A percentile compares a stretch with the other conserved stretches of the same genome.
Conservation (phyloP, 2,113 vertebrate species). For the Embiotoca jacksoni region DNA sequence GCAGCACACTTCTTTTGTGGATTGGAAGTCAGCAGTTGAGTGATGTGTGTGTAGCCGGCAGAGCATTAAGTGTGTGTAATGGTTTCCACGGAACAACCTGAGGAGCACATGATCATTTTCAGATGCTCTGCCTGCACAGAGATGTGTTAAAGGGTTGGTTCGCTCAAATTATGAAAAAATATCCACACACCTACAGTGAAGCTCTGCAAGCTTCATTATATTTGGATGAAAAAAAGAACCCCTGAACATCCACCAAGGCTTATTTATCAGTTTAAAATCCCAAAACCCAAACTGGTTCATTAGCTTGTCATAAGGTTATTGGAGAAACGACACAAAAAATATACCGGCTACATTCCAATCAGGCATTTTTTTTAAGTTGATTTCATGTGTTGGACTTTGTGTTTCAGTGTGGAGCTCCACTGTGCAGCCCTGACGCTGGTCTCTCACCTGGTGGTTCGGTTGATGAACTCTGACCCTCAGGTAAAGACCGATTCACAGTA, state of each 20-base stretch:
- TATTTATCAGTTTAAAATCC: no score
- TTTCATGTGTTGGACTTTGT: constrained; percentile 36
- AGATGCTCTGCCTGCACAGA: not conserved
- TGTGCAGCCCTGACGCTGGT: constrained; percentile 88
- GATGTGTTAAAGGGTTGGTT: not conserved
- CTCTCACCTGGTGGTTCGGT: constrained; percentile 86
- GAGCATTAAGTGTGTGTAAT: not conserved
- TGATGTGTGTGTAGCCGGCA: constrained; percentile 29
- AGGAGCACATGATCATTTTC: not conserved
- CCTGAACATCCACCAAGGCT: no score
- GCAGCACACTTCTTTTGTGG: constrained; percentile 76
- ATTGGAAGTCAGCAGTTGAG: constrained; percentile 58
- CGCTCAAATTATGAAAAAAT: not conserved
- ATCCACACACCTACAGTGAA: not conserved
- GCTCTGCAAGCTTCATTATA: no score
- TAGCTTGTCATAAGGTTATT: no score
- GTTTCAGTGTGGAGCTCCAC: constrained; percentile 89
- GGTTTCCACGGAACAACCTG: constrained; percentile 24
- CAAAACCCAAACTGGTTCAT: no score
- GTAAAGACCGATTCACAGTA: constrained; percentile 40
- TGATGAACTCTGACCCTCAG: constrained; percentile 71
- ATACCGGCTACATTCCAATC: no score
- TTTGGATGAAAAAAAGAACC: not conserved
- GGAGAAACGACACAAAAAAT: no score
- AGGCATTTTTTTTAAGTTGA: no score